Conservation (phyloP, 2,113 vertebrate genomes). For the Saguinus midas region DNA sequence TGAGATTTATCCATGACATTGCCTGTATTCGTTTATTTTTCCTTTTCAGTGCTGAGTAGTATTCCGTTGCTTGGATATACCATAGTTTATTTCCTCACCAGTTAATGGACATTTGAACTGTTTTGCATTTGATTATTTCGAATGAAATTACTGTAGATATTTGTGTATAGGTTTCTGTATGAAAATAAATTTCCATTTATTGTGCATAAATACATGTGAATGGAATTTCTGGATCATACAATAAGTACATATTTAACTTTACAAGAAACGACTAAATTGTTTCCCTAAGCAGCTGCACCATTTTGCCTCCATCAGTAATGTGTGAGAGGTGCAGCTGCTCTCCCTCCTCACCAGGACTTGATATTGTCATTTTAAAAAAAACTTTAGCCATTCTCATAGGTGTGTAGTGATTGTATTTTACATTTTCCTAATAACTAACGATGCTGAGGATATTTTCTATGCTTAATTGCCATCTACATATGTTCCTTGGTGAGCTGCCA, state of each 20-base stretch:
- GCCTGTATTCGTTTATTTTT: neutral
- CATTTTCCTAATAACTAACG: neutral
- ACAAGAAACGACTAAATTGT: neutral
- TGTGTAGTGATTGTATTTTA: neutral
- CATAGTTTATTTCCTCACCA: neutral
- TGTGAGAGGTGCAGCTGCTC: neutral
- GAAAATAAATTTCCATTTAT: conserved; percentile 26
- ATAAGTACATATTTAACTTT: neutral
- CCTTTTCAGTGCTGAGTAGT: neutral
- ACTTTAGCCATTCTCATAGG: neutral
- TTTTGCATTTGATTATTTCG: neutral
- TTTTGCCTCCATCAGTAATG: neutral
- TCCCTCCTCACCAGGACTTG: neutral
- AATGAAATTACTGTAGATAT: neutral
- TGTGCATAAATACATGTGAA: neutral
- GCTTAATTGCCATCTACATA: neutral
- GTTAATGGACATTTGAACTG: neutral
- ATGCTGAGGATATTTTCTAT: neutral
- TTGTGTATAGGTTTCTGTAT: neutral
- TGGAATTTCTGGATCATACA: neutral
- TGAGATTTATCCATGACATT: neutral
- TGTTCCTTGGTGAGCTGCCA: neutral
- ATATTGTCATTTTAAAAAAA: neutral
- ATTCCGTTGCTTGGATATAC: neutral
- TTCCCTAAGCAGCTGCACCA: neutral